phyloP scores from a whole-genome alignment of 2,888 invertebrate species.

The Dolomedes plantarius region DNA sequence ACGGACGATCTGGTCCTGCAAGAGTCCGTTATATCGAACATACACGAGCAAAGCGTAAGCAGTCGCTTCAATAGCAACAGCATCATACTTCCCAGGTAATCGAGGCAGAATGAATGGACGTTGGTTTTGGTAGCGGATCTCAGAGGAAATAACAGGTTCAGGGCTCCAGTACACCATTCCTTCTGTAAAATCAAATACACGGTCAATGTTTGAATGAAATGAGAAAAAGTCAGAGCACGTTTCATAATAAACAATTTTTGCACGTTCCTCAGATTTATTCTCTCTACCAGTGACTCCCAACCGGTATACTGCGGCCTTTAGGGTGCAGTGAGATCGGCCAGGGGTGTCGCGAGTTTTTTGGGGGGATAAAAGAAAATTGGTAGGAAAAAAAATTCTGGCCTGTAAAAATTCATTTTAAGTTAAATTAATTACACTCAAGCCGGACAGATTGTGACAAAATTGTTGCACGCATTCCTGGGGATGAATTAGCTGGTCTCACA shows the following conservation, averaged over 20 bases:
- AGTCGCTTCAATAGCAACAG: constrained; percentile 79
- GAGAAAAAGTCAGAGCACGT: neutral
- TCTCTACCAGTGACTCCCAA: too few relatives aligned
- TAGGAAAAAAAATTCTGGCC: too few relatives aligned
- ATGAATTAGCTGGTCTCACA: too few relatives aligned
- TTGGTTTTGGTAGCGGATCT: constrained; percentile 77
- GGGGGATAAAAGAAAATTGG: too few relatives aligned
- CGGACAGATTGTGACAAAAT: too few relatives aligned
- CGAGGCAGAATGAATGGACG: constrained; percentile 78
- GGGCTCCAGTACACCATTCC: constrained; percentile 78
- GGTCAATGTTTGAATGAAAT: neutral
- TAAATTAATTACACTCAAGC: too few relatives aligned
- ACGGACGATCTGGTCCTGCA: constrained; percentile 77
- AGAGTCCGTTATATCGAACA: constrained; percentile 77
- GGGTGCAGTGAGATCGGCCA: too few relatives aligned
- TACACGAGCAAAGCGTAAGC: constrained; percentile 80
- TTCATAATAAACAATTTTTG: neutral
- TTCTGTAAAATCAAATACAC: constrained; percentile 75
- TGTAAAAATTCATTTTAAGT: too few relatives aligned
- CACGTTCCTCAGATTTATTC: too few relatives aligned
- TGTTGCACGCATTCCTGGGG: too few relatives aligned
- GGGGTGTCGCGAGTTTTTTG: too few relatives aligned
- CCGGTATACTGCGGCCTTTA: too few relatives aligned
- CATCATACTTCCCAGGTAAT: constrained; percentile 78
- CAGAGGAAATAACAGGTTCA: constrained; percentile 73